Evolutionary conservation across 2,113 vertebrate species (phyloP), one percentile per base, ranked within the genome.

Genomic region (Solea senegalensis): DNA sequence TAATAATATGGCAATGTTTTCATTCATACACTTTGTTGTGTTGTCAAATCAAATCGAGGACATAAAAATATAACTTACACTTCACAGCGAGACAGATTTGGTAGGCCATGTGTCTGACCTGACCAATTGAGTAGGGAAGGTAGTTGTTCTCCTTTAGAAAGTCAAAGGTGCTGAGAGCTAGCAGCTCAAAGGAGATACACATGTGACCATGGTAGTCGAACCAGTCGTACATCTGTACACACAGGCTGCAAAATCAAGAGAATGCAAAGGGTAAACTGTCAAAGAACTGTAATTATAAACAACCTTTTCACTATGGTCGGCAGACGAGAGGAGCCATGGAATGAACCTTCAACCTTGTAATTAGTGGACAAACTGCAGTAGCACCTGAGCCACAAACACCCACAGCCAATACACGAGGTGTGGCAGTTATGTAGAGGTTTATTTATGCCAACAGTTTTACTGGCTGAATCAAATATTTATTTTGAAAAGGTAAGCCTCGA

Each of bases 81-180:
- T 97, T 96, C 81, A 98, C 96, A 0, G 97, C 96, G 58, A 96
- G 95, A 92, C 97, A 99, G 87, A 98, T 91, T 88, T 99, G 98
- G 90, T 94, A 95, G 83, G 95, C 96, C 97, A 99, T 98, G 91
- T 98, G 96, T 83, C 96, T 90, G 81, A 99, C 96, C 87, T 99
- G 97, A 87, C 95, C 92, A 78, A 99, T 94, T 11, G 96, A 95
- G 78, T 98, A 99, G 56, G 98, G 97, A 84, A 96, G 91, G 82
- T 98, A 99, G 92, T 97, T 96, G 94, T 99, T 99, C 88, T 97
- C 96, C 89, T 99, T 99, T 77, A 99, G 94, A 87, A 99, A 99
- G 90, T 98, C 97, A 1, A 99, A 99, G 53, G 98, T 99, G 95
- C 98, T 99, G 89, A 98, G 95, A 40, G 96, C 96, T 56, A 99